Percentiles rank a stretch among this genome's conserved stretches.
These are phyloP conservation scores for Fringilla coelebs DNA, from an alignment of 2,797 vertebrate genomes.

Conservation along the genomic window DNA sequence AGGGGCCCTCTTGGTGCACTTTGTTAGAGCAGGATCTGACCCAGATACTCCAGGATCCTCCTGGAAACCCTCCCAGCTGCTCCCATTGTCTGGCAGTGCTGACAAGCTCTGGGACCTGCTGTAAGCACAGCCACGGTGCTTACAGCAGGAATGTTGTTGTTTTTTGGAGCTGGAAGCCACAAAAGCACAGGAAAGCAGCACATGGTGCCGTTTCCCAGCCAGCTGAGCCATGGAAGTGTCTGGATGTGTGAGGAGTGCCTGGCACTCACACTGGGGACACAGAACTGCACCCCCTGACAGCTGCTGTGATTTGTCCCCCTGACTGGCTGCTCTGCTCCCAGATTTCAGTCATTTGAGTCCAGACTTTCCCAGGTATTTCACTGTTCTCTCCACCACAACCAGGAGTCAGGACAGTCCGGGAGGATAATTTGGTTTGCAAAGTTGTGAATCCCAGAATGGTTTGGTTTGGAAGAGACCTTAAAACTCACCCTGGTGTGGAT, in stretches of 20 bases:
- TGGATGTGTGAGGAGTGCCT: not conserved
- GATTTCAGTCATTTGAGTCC: not conserved
- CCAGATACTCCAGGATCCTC: slow-evolving; percentile 53
- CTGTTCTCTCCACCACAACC: not conserved
- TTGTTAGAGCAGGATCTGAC: slow-evolving; percentile 61
- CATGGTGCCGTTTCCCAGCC: not conserved
- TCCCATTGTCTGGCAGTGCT: slow-evolving; percentile 45
- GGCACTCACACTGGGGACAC: rapidly evolving
- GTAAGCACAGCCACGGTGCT: too few relatives aligned
- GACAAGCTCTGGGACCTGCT: slow-evolving; percentile 37
- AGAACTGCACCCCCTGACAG: not conserved
- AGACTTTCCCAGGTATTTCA: not conserved
- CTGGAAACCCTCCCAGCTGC: slow-evolving; percentile 55
- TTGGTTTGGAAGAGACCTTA: not conserved
- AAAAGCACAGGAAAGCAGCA: not conserved
- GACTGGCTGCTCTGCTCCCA: not conserved
- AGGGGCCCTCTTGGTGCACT: slow-evolving; percentile 26
- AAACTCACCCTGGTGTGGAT: not conserved
- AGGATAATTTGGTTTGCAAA: not conserved
- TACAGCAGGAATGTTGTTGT: not conserved
- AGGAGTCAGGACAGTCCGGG: not conserved
- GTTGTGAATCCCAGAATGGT: not conserved
- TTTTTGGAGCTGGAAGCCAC: not conserved
- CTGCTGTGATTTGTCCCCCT: rapidly evolving
- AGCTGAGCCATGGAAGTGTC: not conserved